Base-by-base conservation (phyloP, 1,140 invertebrate species). In the Drosophila athabasca region DNA sequence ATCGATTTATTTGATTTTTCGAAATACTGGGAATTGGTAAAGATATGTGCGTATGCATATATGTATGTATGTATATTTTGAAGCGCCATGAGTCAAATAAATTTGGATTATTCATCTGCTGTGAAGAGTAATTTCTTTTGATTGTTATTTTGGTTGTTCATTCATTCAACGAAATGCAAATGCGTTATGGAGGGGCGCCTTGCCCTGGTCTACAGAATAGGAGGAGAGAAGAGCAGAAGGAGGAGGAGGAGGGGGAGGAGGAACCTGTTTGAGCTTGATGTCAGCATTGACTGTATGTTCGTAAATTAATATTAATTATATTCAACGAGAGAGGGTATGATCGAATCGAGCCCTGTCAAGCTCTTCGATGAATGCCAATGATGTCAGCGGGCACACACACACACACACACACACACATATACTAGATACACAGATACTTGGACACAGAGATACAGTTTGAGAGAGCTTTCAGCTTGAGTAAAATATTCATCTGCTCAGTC, bases 291-390 rank as follows among this genome's bases (percentile, higher is more conserved):
- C 26, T 60, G 41, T 68, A 41, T 67, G 62, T 46, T 54, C 58
- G 77, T 77, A 81, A 81, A 78, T 87, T 61, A 76, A 62, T 78
- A 81, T 87, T 87, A 87, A 87, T 87, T 85, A 76, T 76, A 69
- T 55, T 52, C 61, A 44, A 26, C 29, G 35, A 57, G 59, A 49
- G 52, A 44, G 17, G 17, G 69, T 65, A 66, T 73, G 77, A 84
- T 84, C 79, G 48, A 79, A 84, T 79, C 71, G 31, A 41, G 26
- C 39, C 31, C 17, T 44, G 49, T 53, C 35, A 65, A 62, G 70
- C 45, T 17, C 55, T 57, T 60, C 59, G 44, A 76, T 75, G 61
- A 49, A 50, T 61, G 50, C 67, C 60, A 70, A 84, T 84, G 80
- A 84, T 84, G 81, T 84, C 81, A 84, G 80, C 72, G 17, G 43